Conservation (phyloP, 2,797 vertebrate species). For the Eulemur mongoz region DNA sequence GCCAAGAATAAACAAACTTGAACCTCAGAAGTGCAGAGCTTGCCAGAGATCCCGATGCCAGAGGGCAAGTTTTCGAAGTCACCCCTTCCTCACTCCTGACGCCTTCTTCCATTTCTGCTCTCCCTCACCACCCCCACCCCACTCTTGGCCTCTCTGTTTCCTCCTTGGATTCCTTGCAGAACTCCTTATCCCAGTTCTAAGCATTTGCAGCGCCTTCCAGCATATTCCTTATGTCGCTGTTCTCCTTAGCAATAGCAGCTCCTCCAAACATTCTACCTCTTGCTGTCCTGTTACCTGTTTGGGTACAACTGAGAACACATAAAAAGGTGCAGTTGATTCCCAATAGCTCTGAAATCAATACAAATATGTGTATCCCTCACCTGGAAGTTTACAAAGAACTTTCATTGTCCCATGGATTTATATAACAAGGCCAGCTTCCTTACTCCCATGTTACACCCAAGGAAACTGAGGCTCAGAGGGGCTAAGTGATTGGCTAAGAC, state of each 20-base stretch:
- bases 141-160: neutral
- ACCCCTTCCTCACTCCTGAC: constrained; percentile 41
- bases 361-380: neutral
- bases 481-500: neutral
- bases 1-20: constrained; percentile 83
- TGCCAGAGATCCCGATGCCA: constrained; percentile 59
- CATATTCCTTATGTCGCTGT: fast-evolving
- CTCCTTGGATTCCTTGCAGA: neutral
- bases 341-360: neutral
- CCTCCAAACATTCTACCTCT: fast-evolving
- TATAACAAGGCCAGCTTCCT: neutral
- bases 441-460: neutral
- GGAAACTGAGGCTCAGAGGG: neutral
- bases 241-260: neutral
- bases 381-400: neutral
- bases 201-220: neutral
- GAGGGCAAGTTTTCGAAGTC: constrained; percentile 61
- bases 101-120: constrained; percentile 52
- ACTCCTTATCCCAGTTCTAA: neutral
- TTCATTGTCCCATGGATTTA: neutral
- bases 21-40: constrained; percentile 69
- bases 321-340: neutral
- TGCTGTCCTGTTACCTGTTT: fast-evolving
- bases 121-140: neutral
- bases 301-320: fast-evolving